Evolutionary conservation across 2,797 vertebrate species (phyloP).

Genomic region (Psittacula derbiana): DNA sequence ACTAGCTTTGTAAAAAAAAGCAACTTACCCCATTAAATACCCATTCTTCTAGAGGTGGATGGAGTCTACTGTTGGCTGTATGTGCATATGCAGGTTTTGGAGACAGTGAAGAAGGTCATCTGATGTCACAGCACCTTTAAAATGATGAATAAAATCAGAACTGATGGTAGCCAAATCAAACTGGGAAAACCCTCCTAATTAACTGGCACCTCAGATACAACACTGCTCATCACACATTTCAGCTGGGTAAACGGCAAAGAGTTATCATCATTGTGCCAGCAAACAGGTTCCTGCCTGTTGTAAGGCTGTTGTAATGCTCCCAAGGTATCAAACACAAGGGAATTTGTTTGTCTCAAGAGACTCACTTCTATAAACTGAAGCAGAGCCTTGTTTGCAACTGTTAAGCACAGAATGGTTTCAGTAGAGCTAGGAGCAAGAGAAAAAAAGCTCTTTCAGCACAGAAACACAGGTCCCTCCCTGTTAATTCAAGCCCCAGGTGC

Average conservation of each 20-base stretch:
- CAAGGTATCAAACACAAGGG: not conserved
- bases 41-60: accelerated
- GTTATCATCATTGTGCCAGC: slow-evolving; percentile 67
- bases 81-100: not conserved
- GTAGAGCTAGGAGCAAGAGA: not conserved
- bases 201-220: slow-evolving; percentile 75
- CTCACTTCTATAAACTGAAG: not conserved
- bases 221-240: slow-evolving; percentile 75
- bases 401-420: not conserved
- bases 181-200: not conserved
- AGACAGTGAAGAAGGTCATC: not conserved
- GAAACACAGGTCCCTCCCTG: not conserved
- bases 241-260: slow-evolving; percentile 74
- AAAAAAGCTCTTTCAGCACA: not conserved
- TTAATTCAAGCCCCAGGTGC: not conserved
- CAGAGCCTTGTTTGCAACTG: not conserved
- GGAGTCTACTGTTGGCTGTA: not conserved
- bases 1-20: not conserved
- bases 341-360: not conserved
- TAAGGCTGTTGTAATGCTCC: not conserved
- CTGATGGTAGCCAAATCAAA: not conserved
- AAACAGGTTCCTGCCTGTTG: not conserved
- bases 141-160: not conserved
- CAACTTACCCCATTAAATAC: not conserved
- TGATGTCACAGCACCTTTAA: not conserved